These are phyloP conservation scores for Thecocarcelia acutangulata DNA, from an alignment of 2,888 invertebrate genomes.

Conservation along the genomic window DNA sequence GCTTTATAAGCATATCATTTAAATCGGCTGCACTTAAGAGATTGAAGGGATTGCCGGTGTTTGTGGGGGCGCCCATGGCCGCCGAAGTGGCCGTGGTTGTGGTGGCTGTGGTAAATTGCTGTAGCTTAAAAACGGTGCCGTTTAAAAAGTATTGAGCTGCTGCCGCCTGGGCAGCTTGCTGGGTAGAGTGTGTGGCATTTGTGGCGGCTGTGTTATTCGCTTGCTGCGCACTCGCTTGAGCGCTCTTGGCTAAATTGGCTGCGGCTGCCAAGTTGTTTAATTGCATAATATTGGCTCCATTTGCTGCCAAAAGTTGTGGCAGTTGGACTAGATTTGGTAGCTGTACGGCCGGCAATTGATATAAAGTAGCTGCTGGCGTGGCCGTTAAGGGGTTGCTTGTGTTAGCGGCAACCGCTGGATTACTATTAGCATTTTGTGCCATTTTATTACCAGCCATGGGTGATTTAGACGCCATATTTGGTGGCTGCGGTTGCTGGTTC, in stretches of 20 bases:
- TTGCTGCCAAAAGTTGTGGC: slow-evolving; percentile 84
- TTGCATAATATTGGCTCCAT: slow-evolving; percentile 82
- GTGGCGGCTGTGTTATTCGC: slow-evolving; percentile 70
- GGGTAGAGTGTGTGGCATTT: slow-evolving; percentile 73
- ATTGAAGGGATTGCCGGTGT: slow-evolving; percentile 75
- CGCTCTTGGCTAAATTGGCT: slow-evolving; percentile 77
- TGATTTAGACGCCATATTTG: slow-evolving; percentile 12
- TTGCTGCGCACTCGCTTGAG: slow-evolving; percentile 57
- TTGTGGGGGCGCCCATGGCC: slow-evolving; percentile 74
- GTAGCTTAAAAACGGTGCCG: slow-evolving; percentile 81
- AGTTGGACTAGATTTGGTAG: slow-evolving; percentile 85
- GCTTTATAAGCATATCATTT: slow-evolving; percentile 76
- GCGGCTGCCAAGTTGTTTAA: slow-evolving; percentile 77
- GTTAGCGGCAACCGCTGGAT: slow-evolving; percentile 70
- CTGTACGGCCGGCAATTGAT: slow-evolving; percentile 84
- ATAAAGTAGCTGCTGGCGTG: slow-evolving; percentile 77
- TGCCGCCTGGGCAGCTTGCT: slow-evolving; percentile 77
- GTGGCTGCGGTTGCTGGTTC: slow-evolving; percentile 19
- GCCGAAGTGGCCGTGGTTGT: slow-evolving; percentile 78
- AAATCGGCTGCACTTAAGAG: slow-evolving; percentile 75
- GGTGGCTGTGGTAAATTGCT: slow-evolving; percentile 78
- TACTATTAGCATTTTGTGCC: slow-evolving; percentile 76
- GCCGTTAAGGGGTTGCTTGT: slow-evolving; percentile 40
- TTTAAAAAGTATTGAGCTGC: slow-evolving; percentile 81
- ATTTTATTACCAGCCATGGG: slow-evolving; percentile 26